These are phyloP conservation scores for Argynnis bischoffii DNA, from an alignment of 2,888 invertebrate genomes.

Conservation along the genomic window DNA sequence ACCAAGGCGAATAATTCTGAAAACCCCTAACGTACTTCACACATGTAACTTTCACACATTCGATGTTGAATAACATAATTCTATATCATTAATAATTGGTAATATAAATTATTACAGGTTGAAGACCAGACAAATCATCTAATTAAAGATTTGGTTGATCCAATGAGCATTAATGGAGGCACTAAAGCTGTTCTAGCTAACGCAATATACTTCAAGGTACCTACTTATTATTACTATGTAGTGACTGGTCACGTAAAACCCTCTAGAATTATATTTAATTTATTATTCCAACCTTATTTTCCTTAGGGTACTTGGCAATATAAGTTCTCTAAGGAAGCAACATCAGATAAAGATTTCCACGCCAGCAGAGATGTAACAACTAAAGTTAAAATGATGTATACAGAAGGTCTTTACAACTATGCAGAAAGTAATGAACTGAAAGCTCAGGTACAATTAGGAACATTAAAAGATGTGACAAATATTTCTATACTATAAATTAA, in stretches of 20 bases:
- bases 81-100: background rate
- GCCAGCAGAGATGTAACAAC: constrained; percentile 76
- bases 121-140: constrained; percentile 68
- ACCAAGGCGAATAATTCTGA: no score
- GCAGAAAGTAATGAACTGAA: constrained; percentile 58
- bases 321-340: constrained; percentile 82
- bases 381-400: constrained; percentile 86
- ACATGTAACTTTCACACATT: background rate
- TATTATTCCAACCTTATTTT: constrained; percentile 1
- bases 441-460: constrained; percentile 53
- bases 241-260: background rate
- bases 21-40: no score
- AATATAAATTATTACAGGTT: constrained; percentile 53
- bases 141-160: constrained; percentile 81
- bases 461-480: background rate
- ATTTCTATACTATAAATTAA: background rate
- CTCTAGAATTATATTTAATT: background rate
- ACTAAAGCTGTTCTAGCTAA: constrained; percentile 89
- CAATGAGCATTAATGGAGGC: constrained; percentile 67
- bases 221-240: background rate
- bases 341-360: constrained; percentile 84
- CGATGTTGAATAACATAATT: background rate
- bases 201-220: constrained; percentile 92
- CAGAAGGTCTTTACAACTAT: constrained; percentile 68
- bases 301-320: constrained; percentile 84